Conservation (phyloP, 2,797 vertebrate genomes). For the Toxotes lorentzi region DNA sequence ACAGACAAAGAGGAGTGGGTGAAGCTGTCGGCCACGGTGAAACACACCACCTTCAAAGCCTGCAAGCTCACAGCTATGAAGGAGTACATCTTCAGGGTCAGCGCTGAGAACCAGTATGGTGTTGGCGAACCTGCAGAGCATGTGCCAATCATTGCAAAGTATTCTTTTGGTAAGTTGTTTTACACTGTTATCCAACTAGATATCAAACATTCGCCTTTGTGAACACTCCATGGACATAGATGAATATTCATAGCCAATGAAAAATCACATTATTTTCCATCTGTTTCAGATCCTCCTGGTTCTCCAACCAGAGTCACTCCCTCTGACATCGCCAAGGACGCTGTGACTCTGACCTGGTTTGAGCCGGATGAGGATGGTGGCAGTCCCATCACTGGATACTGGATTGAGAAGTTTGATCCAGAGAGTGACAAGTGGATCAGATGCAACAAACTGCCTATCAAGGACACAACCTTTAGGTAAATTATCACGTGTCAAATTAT, state of each 20-base stretch:
- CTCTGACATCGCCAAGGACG: constrained; percentile 93
- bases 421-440: constrained; percentile 96
- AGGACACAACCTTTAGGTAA: constrained; percentile 94
- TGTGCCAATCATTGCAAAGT: constrained; percentile 93
- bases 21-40: constrained; percentile 96
- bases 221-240: background rate
- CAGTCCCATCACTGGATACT: constrained; percentile 97
- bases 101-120: constrained; percentile 98
- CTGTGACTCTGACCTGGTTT: constrained; percentile 94
- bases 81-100: constrained; percentile 96
- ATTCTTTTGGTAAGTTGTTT: constrained; percentile 90
- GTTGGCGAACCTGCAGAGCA: constrained; percentile 92
- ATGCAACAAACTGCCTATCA: constrained; percentile 97
- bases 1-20: constrained; percentile 95
- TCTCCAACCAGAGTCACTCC: constrained; percentile 92
- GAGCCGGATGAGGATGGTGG: constrained; percentile 98
- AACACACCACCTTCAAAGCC: constrained; percentile 95
- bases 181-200: fast-evolving
- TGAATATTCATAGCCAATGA: background rate
- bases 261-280: background rate
- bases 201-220: background rate
- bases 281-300: constrained; percentile 91
- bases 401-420: constrained; percentile 97
- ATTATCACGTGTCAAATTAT: background rate
- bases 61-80: constrained; percentile 92